These are phyloP conservation scores for Macquaria ambigua DNA, from an alignment of 2,113 vertebrate species.

Conservation along the genomic window DNA sequence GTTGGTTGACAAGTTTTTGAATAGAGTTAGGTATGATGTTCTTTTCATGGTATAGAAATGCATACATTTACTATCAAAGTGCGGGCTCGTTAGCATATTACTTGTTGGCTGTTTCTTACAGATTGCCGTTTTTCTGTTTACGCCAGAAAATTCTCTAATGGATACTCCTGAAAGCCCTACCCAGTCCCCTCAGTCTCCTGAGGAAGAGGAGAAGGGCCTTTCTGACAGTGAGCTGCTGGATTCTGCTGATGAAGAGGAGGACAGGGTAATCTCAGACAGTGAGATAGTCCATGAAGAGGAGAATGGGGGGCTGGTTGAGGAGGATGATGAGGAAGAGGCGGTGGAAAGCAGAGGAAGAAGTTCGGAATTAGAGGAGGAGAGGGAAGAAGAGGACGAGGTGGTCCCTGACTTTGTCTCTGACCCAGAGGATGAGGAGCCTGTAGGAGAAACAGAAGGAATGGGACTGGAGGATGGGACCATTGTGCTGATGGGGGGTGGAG, in stretches of 20 bases:
- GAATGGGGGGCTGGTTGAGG: constrained; percentile 49
- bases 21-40: not conserved
- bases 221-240: constrained; percentile 82
- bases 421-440: constrained; percentile 85
- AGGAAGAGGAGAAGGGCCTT: constrained; percentile 84
- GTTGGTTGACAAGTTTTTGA: not conserved
- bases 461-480: constrained; percentile 83
- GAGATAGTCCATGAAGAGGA: constrained; percentile 82
- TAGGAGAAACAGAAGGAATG: constrained; percentile 78
- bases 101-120: not conserved
- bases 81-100: not conserved
- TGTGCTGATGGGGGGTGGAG: constrained; percentile 82
- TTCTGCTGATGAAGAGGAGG: constrained; percentile 87
- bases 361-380: constrained; percentile 67
- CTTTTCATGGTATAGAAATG: not conserved
- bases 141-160: constrained; percentile 85
- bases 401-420: constrained; percentile 86
- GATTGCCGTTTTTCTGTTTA: constrained; percentile 17
- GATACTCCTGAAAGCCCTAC: constrained; percentile 94
- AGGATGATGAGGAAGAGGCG: constrained; percentile 65
- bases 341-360: constrained; percentile 38
- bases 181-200: constrained; percentile 90
- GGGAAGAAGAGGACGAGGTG: constrained; percentile 83
- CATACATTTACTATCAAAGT: not conserved
- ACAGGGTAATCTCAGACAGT: constrained; percentile 77